Evolutionary conservation across 2,888 invertebrate genomes (phyloP).

Genomic region (Drosophila seclusa): DNA sequence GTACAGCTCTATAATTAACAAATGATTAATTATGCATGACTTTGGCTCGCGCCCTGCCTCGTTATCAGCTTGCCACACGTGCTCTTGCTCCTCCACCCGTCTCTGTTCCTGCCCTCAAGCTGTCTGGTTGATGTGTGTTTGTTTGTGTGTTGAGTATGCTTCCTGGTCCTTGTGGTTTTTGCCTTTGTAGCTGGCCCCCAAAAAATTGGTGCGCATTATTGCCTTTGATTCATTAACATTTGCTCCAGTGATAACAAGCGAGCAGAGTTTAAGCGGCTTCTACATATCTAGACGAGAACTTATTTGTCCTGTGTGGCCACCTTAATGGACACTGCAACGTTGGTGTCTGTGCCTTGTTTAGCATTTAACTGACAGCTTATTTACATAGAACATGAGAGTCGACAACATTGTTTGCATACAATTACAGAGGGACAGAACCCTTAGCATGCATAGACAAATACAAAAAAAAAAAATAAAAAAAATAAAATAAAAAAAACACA

Average conservation of each 20-base stretch:
- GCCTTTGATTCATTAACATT: conserved; percentile 78
- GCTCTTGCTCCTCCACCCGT: not conserved
- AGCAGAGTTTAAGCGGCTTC: conserved; percentile 3
- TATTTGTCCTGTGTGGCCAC: conserved; percentile 10
- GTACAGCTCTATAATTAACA: conserved; percentile 73
- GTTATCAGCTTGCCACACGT: conserved; percentile 62
- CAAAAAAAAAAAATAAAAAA: not conserved
- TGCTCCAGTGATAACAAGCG: conserved; percentile 45
- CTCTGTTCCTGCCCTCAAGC: not conserved
- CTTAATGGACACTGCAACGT: conserved; percentile 36
- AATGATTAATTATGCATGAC: conserved; percentile 80
- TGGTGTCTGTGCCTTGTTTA: conserved; percentile 56
- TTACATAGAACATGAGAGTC: conserved; percentile 80
- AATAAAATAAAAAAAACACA: not conserved
- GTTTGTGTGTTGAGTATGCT: conserved; percentile 36
- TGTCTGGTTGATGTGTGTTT: not conserved
- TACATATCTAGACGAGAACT: conserved; percentile 17
- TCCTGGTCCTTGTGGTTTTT: conserved; percentile 40
- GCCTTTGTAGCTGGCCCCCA: conserved; percentile 51
- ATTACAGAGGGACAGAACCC: conserved; percentile 53
- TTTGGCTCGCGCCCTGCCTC: conserved; percentile 60
- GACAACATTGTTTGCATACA: conserved; percentile 78
- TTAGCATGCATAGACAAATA: conserved; percentile 15
- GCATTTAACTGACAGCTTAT: conserved; percentile 72
- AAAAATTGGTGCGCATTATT: conserved; percentile 56